phyloP scores from a whole-genome alignment of 2,797 vertebrate genomes.

The Antennarius maculatus region DNA sequence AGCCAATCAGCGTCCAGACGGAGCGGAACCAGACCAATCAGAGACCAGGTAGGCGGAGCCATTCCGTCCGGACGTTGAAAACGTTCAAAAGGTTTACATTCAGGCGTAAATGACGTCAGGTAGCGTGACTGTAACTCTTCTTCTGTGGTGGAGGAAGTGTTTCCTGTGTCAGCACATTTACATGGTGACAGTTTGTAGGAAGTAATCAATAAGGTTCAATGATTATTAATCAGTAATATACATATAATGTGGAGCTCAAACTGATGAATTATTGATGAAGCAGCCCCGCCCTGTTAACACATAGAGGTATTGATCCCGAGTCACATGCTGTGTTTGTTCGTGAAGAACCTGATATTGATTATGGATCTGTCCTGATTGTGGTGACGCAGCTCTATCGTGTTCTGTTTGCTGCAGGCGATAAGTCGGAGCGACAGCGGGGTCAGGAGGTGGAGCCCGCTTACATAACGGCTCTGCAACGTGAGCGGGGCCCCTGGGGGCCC shows the following conservation, averaged over 20 bases:
- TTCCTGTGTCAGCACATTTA: background rate
- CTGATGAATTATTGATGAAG: background rate
- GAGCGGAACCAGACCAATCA: slow-evolving; percentile 53
- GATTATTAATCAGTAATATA: no score
- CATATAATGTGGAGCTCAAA: background rate
- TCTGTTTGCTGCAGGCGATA: no score
- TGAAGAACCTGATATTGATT: no score
- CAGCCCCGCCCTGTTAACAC: background rate
- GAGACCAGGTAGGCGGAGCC: background rate
- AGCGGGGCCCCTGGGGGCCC: slow-evolving; percentile 36
- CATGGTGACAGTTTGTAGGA: no score
- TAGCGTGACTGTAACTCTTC: background rate
- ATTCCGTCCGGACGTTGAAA: background rate
- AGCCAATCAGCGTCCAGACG: slow-evolving; percentile 58
- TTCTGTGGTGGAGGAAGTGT: no score
- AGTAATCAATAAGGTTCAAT: no score
- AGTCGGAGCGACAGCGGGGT: background rate
- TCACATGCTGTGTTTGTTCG: no score
- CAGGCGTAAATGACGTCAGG: background rate
- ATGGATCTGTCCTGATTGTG: no score
- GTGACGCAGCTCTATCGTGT: no score
- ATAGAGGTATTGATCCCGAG: no score
- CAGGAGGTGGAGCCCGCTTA: slow-evolving; percentile 28
- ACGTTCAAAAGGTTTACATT: no score
- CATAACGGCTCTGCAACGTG: slow-evolving; percentile 48